Percentiles rank a stretch among this genome's conserved stretches.
These are phyloP conservation scores for Musca domestica DNA, from an alignment of 1,140 invertebrate genomes.

Conservation along the genomic window DNA sequence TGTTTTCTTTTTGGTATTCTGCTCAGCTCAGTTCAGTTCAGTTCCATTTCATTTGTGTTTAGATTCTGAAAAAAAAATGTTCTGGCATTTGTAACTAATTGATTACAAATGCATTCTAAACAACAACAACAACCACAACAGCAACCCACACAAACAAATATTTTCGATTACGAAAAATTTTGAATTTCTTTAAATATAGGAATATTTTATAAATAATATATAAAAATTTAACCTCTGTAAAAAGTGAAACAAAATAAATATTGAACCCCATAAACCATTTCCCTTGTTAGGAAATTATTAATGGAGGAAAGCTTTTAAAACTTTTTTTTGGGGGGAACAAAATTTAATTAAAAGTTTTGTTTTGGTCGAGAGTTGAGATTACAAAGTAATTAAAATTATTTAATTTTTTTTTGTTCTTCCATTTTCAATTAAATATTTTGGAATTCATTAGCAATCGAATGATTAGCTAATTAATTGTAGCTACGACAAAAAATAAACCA, in stretches of 20 bases:
- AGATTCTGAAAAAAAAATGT: too few species aligned
- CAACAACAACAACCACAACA: not conserved
- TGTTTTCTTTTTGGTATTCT: too few species aligned
- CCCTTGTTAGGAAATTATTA: not conserved
- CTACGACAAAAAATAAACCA: too few species aligned
- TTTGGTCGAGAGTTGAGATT: not conserved
- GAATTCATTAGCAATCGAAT: not conserved
- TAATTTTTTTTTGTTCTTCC: not conserved
- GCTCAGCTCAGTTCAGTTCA: too few species aligned
- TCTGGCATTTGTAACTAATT: slow-evolving; percentile 3
- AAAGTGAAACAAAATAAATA: not conserved
- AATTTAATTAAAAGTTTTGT: not conserved
- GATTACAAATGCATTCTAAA: slow-evolving; percentile 7
- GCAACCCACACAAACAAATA: not conserved
- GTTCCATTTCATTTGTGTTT: too few species aligned
- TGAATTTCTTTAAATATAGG: not conserved
- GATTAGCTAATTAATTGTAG: slow-evolving; percentile 7
- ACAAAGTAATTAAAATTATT: not conserved
- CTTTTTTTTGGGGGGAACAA: not conserved
- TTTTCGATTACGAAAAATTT: not conserved
- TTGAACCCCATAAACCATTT: too few species aligned
- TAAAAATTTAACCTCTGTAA: slow-evolving; percentile 8
- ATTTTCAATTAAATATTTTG: not conserved
- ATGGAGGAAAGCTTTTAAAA: slow-evolving; percentile 1
- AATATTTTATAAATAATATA: not conserved